Evolutionary conservation across 2,797 vertebrate genomes (phyloP).

Genomic region (Periophthalmus magnuspinnatus): DNA sequence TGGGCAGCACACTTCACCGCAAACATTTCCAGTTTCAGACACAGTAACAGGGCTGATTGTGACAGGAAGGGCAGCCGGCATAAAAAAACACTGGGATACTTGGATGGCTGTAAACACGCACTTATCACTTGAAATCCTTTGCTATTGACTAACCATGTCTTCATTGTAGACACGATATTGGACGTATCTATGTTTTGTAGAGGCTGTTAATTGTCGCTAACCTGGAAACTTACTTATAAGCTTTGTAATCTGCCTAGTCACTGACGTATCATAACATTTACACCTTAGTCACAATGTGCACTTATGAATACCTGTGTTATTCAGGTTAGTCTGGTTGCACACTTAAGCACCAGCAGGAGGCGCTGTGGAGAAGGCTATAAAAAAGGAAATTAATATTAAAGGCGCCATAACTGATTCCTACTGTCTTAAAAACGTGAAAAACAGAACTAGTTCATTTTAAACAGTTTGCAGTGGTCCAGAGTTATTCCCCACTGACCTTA

Average conservation of each 20-base stretch:
- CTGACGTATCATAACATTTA: constrained; percentile 42
- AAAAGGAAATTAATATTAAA: background rate
- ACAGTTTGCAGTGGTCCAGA: too few relatives aligned
- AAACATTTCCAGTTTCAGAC: too few relatives aligned
- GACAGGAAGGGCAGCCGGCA: too few relatives aligned
- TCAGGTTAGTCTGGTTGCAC: constrained; percentile 25
- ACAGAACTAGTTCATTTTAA: too few relatives aligned
- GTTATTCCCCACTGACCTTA: too few relatives aligned
- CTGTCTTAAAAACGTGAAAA: too few relatives aligned
- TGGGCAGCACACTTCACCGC: too few relatives aligned
- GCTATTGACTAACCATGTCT: constrained; percentile 31
- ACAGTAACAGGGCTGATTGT: too few relatives aligned
- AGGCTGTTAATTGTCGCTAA: constrained; percentile 43
- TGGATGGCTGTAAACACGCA: background rate
- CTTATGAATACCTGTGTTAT: constrained; percentile 27
- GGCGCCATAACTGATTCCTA: too few relatives aligned
- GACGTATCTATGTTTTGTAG: background rate
- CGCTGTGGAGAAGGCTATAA: background rate
- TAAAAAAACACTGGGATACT: constrained; percentile 1
- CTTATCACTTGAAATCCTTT: constrained; percentile 9
- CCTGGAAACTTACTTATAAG: constrained; percentile 82
- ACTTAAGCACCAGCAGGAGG: constrained; percentile 43
- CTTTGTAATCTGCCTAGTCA: constrained; percentile 71
- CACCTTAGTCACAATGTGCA: constrained; percentile 31
- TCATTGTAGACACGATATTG: constrained; percentile 55